Evolutionary conservation across 2,888 invertebrate genomes (phyloP).

Genomic region (Eurytoma californica): DNA sequence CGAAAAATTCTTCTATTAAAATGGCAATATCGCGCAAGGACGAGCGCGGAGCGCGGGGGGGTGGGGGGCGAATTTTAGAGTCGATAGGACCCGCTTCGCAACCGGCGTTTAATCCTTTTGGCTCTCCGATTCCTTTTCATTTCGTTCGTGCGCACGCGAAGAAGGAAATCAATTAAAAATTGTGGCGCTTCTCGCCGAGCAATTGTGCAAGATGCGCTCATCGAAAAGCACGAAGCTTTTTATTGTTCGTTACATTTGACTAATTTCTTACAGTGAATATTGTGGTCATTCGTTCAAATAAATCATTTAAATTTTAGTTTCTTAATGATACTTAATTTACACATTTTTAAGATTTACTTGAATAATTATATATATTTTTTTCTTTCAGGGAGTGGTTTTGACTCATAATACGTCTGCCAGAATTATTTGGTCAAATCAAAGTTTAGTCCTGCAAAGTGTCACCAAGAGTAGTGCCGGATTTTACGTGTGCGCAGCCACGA

Average conservation of each 20-base stretch:
- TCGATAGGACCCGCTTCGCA: background rate
- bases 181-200: background rate
- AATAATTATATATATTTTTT: background rate
- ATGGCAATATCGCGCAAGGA: slow-evolving; percentile 36
- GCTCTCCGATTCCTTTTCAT: background rate
- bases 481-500: slow-evolving; percentile 92
- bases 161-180: slow-evolving; percentile 31
- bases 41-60: background rate
- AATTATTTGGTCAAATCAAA: slow-evolving; percentile 93
- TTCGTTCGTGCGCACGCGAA: background rate
- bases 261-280: no score
- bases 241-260: background rate
- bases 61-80: background rate
- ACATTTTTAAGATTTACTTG: no score
- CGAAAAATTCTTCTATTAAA: slow-evolving; percentile 52
- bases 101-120: slow-evolving; percentile 22
- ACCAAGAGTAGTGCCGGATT: slow-evolving; percentile 89
- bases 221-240: background rate
- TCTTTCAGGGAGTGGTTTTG: slow-evolving; percentile 84
- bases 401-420: slow-evolving; percentile 91
- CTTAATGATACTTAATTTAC: background rate
- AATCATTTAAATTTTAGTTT: background rate
- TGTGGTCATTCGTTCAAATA: no score
- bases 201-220: background rate
- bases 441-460: slow-evolving; percentile 92